phyloP scores from a whole-genome alignment of 2,797 vertebrate species.

The Coracias cyanogaster region DNA sequence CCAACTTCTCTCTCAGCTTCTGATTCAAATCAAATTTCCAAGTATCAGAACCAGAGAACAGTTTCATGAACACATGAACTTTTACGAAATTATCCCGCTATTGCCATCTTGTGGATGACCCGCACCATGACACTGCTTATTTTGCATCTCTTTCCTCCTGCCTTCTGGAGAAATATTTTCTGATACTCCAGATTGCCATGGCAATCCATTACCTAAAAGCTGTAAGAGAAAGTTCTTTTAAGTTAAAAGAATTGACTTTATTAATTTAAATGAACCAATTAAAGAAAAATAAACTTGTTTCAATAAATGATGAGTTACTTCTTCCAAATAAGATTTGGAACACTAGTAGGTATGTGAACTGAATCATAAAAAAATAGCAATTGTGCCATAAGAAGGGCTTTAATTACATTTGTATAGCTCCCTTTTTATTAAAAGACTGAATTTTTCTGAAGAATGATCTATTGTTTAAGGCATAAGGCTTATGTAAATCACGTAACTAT shows the following conservation, averaged over 20 bases:
- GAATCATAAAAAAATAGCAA: neutral
- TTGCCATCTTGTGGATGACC: slow-evolving; percentile 77
- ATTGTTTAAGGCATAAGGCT: neutral
- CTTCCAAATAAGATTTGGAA: neutral
- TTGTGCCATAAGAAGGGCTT: neutral
- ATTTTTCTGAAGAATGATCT: neutral
- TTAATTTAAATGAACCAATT: neutral
- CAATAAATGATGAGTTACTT: neutral
- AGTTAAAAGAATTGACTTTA: neutral
- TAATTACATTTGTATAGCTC: neutral
- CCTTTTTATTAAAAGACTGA: neutral
- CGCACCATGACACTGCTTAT: neutral
- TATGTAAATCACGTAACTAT: neutral
- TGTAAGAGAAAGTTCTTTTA: neutral
- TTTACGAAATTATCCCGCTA: slow-evolving; percentile 41
- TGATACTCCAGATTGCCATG: neutral
- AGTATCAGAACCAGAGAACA: neutral
- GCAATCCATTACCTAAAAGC: neutral
- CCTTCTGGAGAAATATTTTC: neutral
- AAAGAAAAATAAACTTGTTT: neutral
- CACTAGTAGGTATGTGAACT: neutral
- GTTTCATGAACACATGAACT: neutral
- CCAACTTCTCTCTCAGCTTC: neutral
- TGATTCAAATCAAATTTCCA: slow-evolving; percentile 61
- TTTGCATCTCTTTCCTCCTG: neutral